These are phyloP conservation scores for Sogatella furcifera DNA, from an alignment of 1,140 invertebrate genomes.

Conservation along the genomic window DNA sequence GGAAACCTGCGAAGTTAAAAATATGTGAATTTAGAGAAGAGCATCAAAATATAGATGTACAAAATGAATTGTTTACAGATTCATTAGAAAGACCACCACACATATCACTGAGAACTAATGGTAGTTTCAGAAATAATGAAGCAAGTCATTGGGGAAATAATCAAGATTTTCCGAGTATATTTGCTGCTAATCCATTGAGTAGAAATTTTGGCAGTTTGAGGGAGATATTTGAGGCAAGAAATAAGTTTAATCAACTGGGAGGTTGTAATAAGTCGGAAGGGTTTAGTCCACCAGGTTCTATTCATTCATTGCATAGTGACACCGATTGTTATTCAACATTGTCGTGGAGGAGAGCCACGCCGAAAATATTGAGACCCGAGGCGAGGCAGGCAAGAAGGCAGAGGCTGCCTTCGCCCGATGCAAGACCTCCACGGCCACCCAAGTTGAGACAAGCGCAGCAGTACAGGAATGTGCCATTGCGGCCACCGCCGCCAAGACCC, in stretches of 20 bases:
- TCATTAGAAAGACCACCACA: constrained; percentile 44
- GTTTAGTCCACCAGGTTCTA: constrained; percentile 19
- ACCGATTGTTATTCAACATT: constrained; percentile 18
- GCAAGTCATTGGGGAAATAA: constrained; percentile 17
- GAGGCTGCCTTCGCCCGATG: constrained; percentile 27
- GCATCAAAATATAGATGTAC: constrained; percentile 32
- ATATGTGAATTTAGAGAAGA: constrained; percentile 23
- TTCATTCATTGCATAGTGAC: constrained; percentile 22
- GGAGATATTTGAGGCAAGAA: constrained; percentile 54
- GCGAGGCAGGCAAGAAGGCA: constrained; percentile 43
- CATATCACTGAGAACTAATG: constrained; percentile 41
- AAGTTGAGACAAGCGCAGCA: constrained; percentile 31
- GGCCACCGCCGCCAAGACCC: constrained; percentile 24
- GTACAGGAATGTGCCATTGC: constrained; percentile 38
- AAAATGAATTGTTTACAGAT: constrained; percentile 36
- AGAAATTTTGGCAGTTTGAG: constrained; percentile 51
- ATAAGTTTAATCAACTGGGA: constrained; percentile 17
- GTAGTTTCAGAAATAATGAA: constrained; percentile 41
- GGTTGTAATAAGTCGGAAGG: constrained; percentile 16
- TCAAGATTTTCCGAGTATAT: constrained; percentile 3
- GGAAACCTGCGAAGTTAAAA: constrained; percentile 58
- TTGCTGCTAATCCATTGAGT: constrained; percentile 25
- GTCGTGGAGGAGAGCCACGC: constrained; percentile 16
- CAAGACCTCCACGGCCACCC: constrained; percentile 25
- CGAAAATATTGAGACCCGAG: constrained; percentile 20